Evolutionary conservation across 2,888 invertebrate genomes (phyloP), one percentile per base, ranked within the genome.

Genomic region (Rosalia funebris): DNA sequence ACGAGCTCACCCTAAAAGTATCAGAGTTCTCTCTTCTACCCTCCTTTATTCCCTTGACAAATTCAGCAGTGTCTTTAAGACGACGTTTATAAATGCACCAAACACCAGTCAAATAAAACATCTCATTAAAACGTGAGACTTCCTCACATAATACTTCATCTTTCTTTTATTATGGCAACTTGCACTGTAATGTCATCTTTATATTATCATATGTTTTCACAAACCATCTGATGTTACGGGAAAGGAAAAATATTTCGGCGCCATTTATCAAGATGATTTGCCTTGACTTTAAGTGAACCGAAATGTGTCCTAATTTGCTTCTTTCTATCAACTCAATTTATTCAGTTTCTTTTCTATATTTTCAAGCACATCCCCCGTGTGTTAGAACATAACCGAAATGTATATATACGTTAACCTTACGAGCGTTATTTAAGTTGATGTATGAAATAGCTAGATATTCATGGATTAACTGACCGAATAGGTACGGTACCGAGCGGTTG

Each of bases 21-120:
- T 50, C 37, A 50, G 20, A 39, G 39, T 37, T 15, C 36, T 25
- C 60, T 44, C 17, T 34, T 37, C 60, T 62, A 50, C 63, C 61
- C 65, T 63, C 64, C 61, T 66, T 63, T 65, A 63, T 67, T 64
- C 62, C 66, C 62, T 62, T 62, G 67, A 64, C 67, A 67, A 69
- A 69, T 62, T 62, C 59, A 61, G 50, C 57, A 50, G 63, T 60
- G 62, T 65, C 63, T 59, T 60, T 55, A 65, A 57, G 60, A 44
- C 63, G 65, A 65, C 69, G 59, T 59, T 65, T 63, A 63, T 53
- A 59, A 63, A 66, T 65, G 61, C 64, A 62, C 58, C 59, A 46
- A 69, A 63, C 63, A 62, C 54, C 66, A 68, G 58, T 68, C 66
- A 68, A 69, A 69, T 69, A 69, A 66, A 66, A 63, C 64, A 66